Base-by-base conservation (phyloP, 2,113 vertebrate genomes). In the Saguinus imperator region DNA sequence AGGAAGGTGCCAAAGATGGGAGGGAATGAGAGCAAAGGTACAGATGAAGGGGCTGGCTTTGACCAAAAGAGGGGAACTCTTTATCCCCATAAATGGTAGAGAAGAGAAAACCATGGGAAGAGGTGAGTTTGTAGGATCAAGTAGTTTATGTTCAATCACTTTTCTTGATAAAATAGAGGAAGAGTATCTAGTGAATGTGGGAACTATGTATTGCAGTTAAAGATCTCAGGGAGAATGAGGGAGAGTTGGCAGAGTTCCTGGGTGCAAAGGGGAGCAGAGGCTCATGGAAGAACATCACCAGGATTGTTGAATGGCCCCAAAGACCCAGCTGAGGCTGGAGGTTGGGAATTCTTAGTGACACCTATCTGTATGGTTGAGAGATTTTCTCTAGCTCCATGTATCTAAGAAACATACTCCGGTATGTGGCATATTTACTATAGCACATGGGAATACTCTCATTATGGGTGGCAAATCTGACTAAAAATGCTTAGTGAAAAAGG, bases 401-500 rank as follows among this genome's bases (percentile, higher is more conserved):
- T 40, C 57, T 43, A 23, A 72, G 80, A 35, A 20, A 57, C 8
- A 21, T 4, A 6, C 14, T 66, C 64, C 87, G 64, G 1, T 61
- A 88, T 29, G 57, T 45, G 52, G 75, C 3, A 0, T 50, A 40
- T 57, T 77, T 68, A 79, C 40, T 37, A 37, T 3, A 76, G 45
- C 40, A 84, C 48, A 81, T 40, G 32, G 64, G n/a, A 75, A 66
- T 43, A 43, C 21, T 86, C 58, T 86, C 66, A 68, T 93, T 81
- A 86, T 40, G 25, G 12, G 16, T 58, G 80, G 66, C 48, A 93
- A 89, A 95, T 75, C n/a, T 37, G 75, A 40, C 57, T 95, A 87
- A 82, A 96, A 93, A 95, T 66, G 85, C 20, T 81, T 25, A 48
- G 45, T 85, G 72, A 80, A 81, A 64, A 95, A 57, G 32, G 27